Evolutionary conservation across 2,888 invertebrate species (phyloP).

Genomic region (Gibbula magus): DNA sequence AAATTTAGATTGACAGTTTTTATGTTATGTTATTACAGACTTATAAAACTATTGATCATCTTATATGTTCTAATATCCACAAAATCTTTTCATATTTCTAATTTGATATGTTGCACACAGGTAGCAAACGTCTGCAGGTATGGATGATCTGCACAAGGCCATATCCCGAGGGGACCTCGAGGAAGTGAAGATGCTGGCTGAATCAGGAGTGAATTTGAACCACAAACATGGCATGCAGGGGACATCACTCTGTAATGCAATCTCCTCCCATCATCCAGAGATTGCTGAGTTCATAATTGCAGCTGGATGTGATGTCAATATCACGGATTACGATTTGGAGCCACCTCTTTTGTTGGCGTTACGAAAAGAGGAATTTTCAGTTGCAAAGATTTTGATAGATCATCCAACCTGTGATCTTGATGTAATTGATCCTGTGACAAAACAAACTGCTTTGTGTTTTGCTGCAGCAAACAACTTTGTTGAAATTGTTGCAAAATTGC

Average conservation of each 20-base stretch:
- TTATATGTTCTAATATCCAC: not conserved
- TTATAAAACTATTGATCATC: not conserved
- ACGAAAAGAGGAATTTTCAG: constrained; percentile 49
- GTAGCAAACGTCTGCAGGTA: not conserved
- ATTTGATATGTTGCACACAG: not conserved
- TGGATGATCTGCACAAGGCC: constrained; percentile 48
- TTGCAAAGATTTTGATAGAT: constrained; percentile 44
- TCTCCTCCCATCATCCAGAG: constrained; percentile 46
- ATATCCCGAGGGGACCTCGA: constrained; percentile 48
- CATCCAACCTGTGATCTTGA: constrained; percentile 50
- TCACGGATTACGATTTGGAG: constrained; percentile 55
- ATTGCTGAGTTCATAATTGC: constrained; percentile 51
- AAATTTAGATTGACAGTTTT: no score
- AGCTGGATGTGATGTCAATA: constrained; percentile 57
- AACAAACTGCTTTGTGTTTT: constrained; percentile 52
- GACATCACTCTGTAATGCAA: constrained; percentile 59
- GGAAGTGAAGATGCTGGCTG: constrained; percentile 44
- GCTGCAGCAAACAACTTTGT: constrained; percentile 45
- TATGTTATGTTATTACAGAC: no score
- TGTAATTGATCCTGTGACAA: constrained; percentile 53
- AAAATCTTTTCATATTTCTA: not conserved
- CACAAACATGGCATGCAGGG: constrained; percentile 50
- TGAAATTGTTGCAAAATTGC: constrained; percentile 42
- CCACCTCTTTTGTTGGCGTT: constrained; percentile 57
- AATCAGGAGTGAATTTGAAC: constrained; percentile 46